phyloP scores from a whole-genome alignment of 1,140 invertebrate species.

The Andrena cerasifolii region DNA sequence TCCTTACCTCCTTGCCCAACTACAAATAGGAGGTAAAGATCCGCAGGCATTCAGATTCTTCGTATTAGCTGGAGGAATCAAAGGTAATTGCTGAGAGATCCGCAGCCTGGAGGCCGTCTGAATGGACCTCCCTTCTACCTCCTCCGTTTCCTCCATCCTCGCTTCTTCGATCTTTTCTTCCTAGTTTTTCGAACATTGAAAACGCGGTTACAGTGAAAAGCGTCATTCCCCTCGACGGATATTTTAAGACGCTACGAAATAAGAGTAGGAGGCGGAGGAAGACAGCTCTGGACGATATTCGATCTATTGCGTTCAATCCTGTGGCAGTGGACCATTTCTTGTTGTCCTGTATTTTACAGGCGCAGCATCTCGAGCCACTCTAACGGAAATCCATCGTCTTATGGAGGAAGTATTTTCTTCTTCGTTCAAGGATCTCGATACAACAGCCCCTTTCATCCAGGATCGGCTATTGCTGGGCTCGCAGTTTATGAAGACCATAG shows the following conservation, averaged over 20 bases:
- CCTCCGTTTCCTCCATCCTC: not conserved
- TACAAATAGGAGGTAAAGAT: conserved; percentile 29
- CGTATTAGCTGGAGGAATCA: conserved; percentile 66
- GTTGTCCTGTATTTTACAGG: not conserved
- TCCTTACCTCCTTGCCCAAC: conserved; percentile 12
- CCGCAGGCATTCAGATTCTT: conserved; percentile 58
- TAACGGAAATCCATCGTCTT: not conserved
- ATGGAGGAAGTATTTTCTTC: not conserved
- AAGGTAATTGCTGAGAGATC: conserved; percentile 63
- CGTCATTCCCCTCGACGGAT: conserved; percentile 16
- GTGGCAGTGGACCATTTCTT: not conserved
- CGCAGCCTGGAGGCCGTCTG: conserved; percentile 41
- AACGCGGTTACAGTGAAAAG: conserved; percentile 60
- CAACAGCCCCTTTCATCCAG: not conserved
- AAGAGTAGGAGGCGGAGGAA: not conserved
- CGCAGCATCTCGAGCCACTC: not conserved
- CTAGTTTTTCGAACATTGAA: conserved; percentile 31
- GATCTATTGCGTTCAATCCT: conserved; percentile 4
- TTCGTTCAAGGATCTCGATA: not conserved
- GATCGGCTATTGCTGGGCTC: not conserved
- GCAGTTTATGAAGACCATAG: not conserved
- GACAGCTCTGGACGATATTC: conserved; percentile 4
- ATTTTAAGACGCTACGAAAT: conserved; percentile 19
- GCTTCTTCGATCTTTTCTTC: conserved; percentile 20
- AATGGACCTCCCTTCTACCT: conserved; percentile 44